Evolutionary conservation across 2,113 vertebrate genomes (phyloP), one percentile per base, ranked within the genome.

Genomic region (Ciconia stormi): DNA sequence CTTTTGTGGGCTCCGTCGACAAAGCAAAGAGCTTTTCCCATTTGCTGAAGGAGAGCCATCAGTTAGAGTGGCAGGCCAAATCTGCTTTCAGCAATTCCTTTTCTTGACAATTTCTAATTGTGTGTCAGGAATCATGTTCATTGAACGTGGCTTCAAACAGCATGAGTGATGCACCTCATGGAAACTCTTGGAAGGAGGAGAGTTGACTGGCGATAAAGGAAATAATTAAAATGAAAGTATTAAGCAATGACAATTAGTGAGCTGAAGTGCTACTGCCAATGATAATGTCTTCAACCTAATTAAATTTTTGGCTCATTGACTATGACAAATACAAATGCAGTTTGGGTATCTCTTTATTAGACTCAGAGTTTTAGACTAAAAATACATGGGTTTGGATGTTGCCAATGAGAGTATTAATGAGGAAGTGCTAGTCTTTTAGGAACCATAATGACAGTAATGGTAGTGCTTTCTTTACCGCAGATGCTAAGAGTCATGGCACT

Each of bases 241-340:
- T 94, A 82, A 95, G 86, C 82, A 74, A 69, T 81, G 87, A 72
- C 92, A 95, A 89, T 96, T 92, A 93, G 85, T 17, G 81, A 96
- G 69, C 77, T 93, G 93, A 82, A 90, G 80, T 76, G 74, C 80
- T 77, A 11, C 79, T 87, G 91, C 82, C 87, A 83, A 42, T 95
- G 89, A 85, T 96, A 95, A 93, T 95, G 82, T 63, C 86, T 95
- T 95, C 89, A 88, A 79, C 47, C 78, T 96, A 97, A 97, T 97
- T 96, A 97, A 95, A 94, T 96, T 82, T 95, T 96, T 97, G 96
- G 91, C 91, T 97, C 92, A 96, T 95, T 98, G 92, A 70, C 83
- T 87, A 96, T 94, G 94, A 97, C 87, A 96, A 96, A 96, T 93
- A 95, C 56, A 96, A 95, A 95, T 89, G 77, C 74, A 61, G 36